These are phyloP conservation scores for Brachypteracias leptosomus DNA, from an alignment of 2,113 vertebrate species.

Conservation along the genomic window DNA sequence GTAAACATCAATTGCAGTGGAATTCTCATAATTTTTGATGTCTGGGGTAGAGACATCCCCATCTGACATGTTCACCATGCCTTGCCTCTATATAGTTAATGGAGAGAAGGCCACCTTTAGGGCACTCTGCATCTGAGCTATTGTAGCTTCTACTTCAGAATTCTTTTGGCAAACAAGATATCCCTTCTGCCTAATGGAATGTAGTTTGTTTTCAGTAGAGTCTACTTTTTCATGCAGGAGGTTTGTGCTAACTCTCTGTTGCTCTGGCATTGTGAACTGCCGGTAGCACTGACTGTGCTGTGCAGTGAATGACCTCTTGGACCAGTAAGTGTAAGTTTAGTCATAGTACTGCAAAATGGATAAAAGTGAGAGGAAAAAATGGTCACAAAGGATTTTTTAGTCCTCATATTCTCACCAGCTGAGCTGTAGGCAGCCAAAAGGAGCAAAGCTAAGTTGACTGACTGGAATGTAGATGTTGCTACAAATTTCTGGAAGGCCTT, in stretches of 20 bases:
- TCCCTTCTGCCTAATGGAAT: neutral
- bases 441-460: neutral
- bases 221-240: neutral
- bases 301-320: neutral
- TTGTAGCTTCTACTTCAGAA: neutral
- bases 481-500: neutral
- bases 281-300: neutral
- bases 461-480: neutral
- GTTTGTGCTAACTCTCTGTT: neutral
- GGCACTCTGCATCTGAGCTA: neutral
- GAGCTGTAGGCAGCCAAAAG: neutral
- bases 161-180: neutral
- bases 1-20: neutral
- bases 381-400: neutral
- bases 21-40: neutral
- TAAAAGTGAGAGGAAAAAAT: neutral
- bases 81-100: neutral
- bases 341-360: neutral
- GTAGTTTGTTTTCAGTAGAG: neutral
- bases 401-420: neutral
- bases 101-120: neutral
- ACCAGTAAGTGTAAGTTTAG: neutral
- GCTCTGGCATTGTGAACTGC: neutral
- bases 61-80: neutral
- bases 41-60: neutral